Evolutionary conservation across 2,888 invertebrate genomes (phyloP).

Genomic region (Conops quadrifasciatus): DNA sequence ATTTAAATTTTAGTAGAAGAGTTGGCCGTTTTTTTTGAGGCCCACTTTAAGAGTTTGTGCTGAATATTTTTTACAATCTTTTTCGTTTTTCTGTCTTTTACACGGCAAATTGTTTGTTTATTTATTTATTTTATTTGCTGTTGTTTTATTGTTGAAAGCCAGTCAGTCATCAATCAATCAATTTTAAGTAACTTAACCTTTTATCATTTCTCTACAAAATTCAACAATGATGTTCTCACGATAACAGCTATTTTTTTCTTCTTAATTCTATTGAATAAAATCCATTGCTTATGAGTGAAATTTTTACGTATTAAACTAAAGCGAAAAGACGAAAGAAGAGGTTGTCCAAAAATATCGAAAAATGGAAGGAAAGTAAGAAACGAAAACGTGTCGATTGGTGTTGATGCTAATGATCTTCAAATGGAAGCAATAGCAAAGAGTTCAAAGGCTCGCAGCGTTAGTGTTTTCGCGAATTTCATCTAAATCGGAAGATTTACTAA

Average conservation of each 20-base stretch:
- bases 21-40: no score
- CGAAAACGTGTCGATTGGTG: no score
- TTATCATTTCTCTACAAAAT: not conserved
- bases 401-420: not conserved
- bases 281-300: constrained; percentile 29
- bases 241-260: not conserved
- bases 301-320: constrained; percentile 14
- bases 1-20: no score
- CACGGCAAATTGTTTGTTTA: no score
- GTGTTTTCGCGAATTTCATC: constrained; percentile 40
- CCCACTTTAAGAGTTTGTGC: no score
- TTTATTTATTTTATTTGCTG: no score
- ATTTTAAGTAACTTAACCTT: no score
- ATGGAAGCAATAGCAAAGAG: constrained; percentile 9
- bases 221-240: not conserved
- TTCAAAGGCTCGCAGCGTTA: constrained; percentile 26
- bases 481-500: constrained; percentile 34
- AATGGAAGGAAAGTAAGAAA: not conserved
- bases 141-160: no score
- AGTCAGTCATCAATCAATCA: no score
- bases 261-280: not conserved
- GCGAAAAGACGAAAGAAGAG: constrained; percentile 12
- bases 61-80: no score
- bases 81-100: no score
- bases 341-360: not conserved